phyloP scores from a whole-genome alignment of 2,113 vertebrate genomes.

The Lycocorax pyrrhopterus region DNA sequence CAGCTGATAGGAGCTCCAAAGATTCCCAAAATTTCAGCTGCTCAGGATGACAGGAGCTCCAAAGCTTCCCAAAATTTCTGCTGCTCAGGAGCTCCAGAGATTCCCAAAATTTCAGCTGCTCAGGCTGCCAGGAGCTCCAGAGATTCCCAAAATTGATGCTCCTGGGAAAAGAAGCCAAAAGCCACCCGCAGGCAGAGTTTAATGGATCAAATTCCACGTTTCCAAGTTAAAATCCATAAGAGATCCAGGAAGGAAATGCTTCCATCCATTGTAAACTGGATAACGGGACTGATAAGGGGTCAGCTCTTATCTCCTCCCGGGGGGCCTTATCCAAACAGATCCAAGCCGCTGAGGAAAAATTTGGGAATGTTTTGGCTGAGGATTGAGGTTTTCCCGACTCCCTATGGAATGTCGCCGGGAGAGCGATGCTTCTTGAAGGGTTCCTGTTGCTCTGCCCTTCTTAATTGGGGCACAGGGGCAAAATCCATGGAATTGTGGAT shows the following conservation, averaged over 20 bases:
- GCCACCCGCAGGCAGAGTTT: neutral
- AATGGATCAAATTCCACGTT: neutral
- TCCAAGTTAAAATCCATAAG: rapidly evolving
- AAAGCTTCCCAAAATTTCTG: too few relatives aligned
- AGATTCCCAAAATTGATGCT: neutral
- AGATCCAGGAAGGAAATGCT: rapidly evolving
- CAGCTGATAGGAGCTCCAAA: rapidly evolving
- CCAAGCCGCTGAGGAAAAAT: neutral
- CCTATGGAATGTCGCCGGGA: rapidly evolving
- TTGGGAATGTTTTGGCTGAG: neutral
- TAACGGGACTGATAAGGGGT: neutral
- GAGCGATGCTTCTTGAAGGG: neutral
- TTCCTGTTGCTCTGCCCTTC: neutral
- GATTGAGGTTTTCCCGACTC: neutral
- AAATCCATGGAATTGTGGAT: neutral
- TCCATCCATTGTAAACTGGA: neutral
- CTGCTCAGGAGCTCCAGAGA: neutral
- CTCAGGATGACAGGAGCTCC: rapidly evolving
- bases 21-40: neutral
- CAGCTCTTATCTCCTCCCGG: neutral
- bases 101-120: neutral
- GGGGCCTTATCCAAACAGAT: neutral
- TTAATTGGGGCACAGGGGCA: too few relatives aligned
- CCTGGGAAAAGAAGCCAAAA: too few relatives aligned
- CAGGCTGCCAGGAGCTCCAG: neutral